Evolutionary conservation across 2,113 vertebrate species (phyloP).

Genomic region (Polypterus bichir): DNA sequence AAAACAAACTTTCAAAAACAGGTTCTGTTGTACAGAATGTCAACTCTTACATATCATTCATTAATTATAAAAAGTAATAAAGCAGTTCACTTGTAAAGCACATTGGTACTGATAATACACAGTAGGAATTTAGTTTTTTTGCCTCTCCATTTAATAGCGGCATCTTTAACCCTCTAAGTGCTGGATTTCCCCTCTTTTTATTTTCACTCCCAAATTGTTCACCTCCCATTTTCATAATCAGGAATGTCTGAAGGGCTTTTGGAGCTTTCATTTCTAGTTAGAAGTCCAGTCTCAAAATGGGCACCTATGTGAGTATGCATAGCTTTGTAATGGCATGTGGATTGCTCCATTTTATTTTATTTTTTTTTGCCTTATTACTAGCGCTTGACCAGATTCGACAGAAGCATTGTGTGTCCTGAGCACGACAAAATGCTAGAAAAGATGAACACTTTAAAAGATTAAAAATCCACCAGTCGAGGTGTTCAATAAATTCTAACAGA

Average conservation of each 20-base stretch:
- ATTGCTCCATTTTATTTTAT: no score
- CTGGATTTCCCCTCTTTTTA: slow-evolving; percentile 10
- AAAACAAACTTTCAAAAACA: slow-evolving; percentile 1
- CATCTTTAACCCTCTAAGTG: slow-evolving; percentile 39
- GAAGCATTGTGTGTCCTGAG: no score
- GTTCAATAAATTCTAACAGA: no score
- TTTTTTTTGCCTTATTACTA: no score
- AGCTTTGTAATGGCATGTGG: no score
- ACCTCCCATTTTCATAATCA: slow-evolving; percentile 33
- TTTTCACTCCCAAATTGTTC: slow-evolving; percentile 24
- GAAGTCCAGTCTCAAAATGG: no score
- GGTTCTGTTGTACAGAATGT: slow-evolving; percentile 1
- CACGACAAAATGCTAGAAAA: no score
- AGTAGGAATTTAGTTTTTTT: slow-evolving; percentile 23
- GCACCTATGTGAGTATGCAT: no score
- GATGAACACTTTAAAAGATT: no score
- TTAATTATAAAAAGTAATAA: neutral
- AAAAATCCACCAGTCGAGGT: no score
- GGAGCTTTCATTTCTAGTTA: no score
- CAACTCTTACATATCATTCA: slow-evolving; percentile 5
- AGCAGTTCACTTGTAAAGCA: slow-evolving; percentile 20
- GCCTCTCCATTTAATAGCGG: slow-evolving; percentile 29
- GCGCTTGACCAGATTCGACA: no score
- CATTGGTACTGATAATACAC: slow-evolving; percentile 27
- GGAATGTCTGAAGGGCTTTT: slow-evolving; percentile 40